phyloP scores from a whole-genome alignment of 2,888 invertebrate species.

The Hyalella azteca region DNA sequence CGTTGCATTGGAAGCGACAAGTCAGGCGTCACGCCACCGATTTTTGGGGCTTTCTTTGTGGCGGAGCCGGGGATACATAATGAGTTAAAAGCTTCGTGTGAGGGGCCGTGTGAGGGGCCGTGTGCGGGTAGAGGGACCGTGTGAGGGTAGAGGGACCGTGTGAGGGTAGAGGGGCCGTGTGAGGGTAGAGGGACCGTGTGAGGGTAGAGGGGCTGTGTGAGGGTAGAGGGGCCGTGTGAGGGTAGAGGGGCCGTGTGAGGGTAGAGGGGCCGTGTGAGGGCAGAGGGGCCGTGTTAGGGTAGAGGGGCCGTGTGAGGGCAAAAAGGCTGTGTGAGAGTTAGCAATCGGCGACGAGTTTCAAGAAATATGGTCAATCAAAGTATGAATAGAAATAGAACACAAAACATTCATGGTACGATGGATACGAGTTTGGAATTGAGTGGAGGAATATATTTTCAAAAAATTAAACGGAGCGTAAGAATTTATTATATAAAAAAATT shows the following conservation, averaged over 20 bases:
- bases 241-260: not conserved
- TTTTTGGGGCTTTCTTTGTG: conserved; percentile 25
- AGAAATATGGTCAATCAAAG: too few relatives aligned
- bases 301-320: not conserved
- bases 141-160: not conserved
- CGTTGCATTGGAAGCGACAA: conserved; percentile 20
- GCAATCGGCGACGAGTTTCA: too few relatives aligned
- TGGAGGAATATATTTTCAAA: too few relatives aligned
- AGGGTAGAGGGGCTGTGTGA: not conserved
- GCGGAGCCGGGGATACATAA: conserved; percentile 17
- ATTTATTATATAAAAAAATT: too few relatives aligned
- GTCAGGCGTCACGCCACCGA: not conserved
- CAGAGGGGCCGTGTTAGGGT: not conserved
- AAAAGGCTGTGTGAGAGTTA: too few relatives aligned
- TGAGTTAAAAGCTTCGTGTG: conserved; percentile 20
- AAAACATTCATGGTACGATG: too few relatives aligned
- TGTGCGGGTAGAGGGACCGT: not conserved
- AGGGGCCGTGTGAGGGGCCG: not conserved
- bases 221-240: not conserved
- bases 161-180: not conserved
- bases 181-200: not conserved
- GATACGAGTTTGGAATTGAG: too few relatives aligned
- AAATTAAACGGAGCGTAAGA: too few relatives aligned
- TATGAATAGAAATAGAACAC: too few relatives aligned
- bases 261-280: not conserved